A percentile compares a stretch with the other conserved stretches of the same genome.
Conservation (phyloP, 2,888 invertebrate genomes). For the Plebejus anna region DNA sequence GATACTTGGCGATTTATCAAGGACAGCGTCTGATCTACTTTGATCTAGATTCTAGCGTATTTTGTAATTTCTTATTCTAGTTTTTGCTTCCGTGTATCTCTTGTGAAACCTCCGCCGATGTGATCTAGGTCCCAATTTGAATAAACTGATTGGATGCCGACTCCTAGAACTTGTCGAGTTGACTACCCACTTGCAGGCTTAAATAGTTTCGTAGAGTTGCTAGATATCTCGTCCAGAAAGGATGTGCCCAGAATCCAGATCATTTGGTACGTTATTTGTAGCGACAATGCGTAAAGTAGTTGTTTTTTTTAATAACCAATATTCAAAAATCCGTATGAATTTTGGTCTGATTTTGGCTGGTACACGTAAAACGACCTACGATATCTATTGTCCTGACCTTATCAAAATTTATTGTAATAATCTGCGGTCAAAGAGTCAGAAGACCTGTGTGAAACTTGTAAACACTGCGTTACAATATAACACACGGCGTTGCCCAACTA, state of each 20-base stretch:
- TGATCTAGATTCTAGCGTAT: conserved; percentile 25
- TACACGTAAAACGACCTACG: no score
- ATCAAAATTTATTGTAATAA: not conserved
- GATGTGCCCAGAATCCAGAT: not conserved
- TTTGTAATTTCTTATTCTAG: conserved; percentile 21
- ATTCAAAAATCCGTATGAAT: no score
- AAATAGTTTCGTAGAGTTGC: not conserved
- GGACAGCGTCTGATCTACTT: conserved; percentile 32
- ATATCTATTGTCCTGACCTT: no score
- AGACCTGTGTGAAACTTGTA: conserved; percentile 1
- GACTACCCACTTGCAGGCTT: not conserved
- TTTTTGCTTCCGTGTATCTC: conserved; percentile 23
- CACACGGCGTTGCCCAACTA: not conserved
- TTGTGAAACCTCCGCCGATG: not conserved
- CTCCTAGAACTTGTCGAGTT: conserved; percentile 17
- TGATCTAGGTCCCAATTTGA: conserved; percentile 16
- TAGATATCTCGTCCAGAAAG: not conserved
- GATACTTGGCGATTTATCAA: conserved; percentile 36
- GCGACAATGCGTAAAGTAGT: not conserved
- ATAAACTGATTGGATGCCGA: conserved; percentile 15
- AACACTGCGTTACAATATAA: conserved; percentile 7
- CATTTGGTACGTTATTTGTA: not conserved
- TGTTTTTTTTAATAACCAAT: no score
- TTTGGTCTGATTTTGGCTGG: no score
- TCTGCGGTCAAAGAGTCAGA: not conserved